Evolutionary conservation across 2,113 vertebrate genomes (phyloP).

Genomic region (Salminus brasiliensis): DNA sequence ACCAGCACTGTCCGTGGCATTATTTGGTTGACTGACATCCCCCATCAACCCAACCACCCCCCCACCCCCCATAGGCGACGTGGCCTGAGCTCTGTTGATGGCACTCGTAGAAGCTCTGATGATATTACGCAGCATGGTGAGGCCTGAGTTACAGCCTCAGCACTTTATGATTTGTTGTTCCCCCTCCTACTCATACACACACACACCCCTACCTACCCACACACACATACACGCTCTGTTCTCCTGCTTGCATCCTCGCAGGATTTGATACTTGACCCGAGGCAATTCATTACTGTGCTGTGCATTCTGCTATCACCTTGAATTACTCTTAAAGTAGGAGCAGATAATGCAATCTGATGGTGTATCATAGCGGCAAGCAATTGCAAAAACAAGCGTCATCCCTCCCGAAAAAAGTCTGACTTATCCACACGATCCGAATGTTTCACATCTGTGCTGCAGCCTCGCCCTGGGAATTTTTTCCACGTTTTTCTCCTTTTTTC

Average conservation of each 20-base stretch:
- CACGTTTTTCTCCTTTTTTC: constrained; percentile 1
- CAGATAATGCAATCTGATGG: constrained; percentile 30
- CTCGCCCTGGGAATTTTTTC: not conserved
- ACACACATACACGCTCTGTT: constrained; percentile 14
- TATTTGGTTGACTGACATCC: constrained; percentile 72
- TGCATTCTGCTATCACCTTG: constrained; percentile 47
- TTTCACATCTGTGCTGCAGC: not conserved
- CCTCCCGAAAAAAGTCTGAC: not conserved
- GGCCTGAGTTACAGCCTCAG: constrained; percentile 66
- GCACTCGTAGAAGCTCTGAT: constrained; percentile 61
- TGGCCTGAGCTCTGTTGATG: constrained; percentile 56
- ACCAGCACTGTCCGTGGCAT: constrained; percentile 64
- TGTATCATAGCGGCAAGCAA: not conserved
- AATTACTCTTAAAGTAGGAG: constrained; percentile 31
- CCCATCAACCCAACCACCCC: constrained; percentile 66
- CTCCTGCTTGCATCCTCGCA: constrained; percentile 22
- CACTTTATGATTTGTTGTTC: constrained; percentile 63
- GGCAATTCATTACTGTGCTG: constrained; percentile 50
- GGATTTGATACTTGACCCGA: constrained; percentile 42
- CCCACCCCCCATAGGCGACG: constrained; percentile 42
- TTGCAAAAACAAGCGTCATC: not conserved
- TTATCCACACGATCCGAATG: not conserved
- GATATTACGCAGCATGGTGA: constrained; percentile 62
- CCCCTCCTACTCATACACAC: constrained; percentile 13
- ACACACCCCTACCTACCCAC: constrained; percentile 3